These are phyloP conservation scores for Melanostigma gelatinosum DNA, from an alignment of 2,113 vertebrate genomes.

Conservation along the genomic window DNA sequence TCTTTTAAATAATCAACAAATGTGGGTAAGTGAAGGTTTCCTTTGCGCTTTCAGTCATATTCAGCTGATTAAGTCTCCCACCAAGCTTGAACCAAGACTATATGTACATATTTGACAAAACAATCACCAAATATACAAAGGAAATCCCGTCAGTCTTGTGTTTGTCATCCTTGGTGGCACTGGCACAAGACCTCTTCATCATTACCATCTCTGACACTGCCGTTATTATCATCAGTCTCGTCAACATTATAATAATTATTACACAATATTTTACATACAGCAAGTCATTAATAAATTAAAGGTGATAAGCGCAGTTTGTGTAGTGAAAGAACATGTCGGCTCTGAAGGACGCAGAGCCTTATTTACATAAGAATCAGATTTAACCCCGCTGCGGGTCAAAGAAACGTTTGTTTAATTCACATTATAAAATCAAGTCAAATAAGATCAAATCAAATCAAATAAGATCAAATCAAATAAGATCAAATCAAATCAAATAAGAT, in stretches of 20 bases:
- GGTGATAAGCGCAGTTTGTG: slow-evolving; percentile 83
- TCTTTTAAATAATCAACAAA: slow-evolving; percentile 93
- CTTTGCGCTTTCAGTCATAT: slow-evolving; percentile 77
- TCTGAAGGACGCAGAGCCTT: slow-evolving; percentile 68
- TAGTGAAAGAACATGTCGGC: slow-evolving; percentile 78
- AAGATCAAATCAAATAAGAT: background rate
- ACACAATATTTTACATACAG: slow-evolving; percentile 87
- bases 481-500: too few relatives aligned
- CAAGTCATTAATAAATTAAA: slow-evolving; percentile 88
- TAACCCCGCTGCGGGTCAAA: slow-evolving; percentile 63
- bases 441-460: slow-evolving; percentile 48
- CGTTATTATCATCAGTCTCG: slow-evolving; percentile 67
- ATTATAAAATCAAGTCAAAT: slow-evolving; percentile 43
- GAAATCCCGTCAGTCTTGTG: slow-evolving; percentile 90
- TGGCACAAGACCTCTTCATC: slow-evolving; percentile 64
- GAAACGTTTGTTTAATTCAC: slow-evolving; percentile 4
- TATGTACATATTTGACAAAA: slow-evolving; percentile 99
- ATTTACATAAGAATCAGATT: slow-evolving; percentile 73
- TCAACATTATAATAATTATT: slow-evolving; percentile 80
- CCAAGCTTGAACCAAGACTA: slow-evolving; percentile 93
- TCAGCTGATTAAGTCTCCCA: slow-evolving; percentile 93
- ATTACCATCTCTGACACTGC: slow-evolving; percentile 57
- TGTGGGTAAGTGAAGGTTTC: slow-evolving; percentile 87
- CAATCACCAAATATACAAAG: slow-evolving; percentile 99
- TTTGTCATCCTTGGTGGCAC: slow-evolving; percentile 75